These are phyloP conservation scores for Papilio protenor DNA, from an alignment of 2,888 invertebrate genomes.

Conservation along the genomic window DNA sequence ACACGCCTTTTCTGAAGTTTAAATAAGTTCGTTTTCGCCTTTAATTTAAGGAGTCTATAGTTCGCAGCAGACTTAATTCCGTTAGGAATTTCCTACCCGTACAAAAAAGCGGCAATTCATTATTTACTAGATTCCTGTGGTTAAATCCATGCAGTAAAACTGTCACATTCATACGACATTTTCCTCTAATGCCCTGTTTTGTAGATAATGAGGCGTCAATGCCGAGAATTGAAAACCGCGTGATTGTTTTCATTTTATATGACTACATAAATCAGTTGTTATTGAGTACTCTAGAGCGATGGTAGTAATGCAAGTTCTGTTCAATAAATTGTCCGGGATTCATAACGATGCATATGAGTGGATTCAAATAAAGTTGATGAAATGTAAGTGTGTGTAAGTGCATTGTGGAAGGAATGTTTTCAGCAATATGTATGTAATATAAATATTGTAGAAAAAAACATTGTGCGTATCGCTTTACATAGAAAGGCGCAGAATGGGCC, in stretches of 20 bases:
- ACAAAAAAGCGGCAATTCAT: not conserved
- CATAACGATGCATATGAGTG: slow-evolving; percentile 50
- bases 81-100: not conserved
- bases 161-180: slow-evolving; percentile 58
- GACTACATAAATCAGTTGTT: slow-evolving; percentile 66
- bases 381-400: not conserved
- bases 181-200: slow-evolving; percentile 39
- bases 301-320: slow-evolving; percentile 56
- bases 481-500: too few species aligned
- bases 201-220: slow-evolving; percentile 40
- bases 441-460: not conserved
- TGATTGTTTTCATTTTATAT: slow-evolving; percentile 56
- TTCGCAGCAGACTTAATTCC: not conserved
- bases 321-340: slow-evolving; percentile 55
- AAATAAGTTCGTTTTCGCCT: too few species aligned
- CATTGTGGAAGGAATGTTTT: not conserved
- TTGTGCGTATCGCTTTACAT: too few species aligned
- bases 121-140: not conserved
- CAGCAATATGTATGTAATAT: not conserved
- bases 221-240: slow-evolving; percentile 53
- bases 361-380: not conserved
- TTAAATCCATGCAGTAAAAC: slow-evolving; percentile 52
- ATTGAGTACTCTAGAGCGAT: slow-evolving; percentile 57
- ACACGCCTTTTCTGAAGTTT: not conserved
- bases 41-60: too few species aligned